Evolutionary conservation across 2,113 vertebrate species (phyloP).

Genomic region (Engystomops pustulosus): DNA sequence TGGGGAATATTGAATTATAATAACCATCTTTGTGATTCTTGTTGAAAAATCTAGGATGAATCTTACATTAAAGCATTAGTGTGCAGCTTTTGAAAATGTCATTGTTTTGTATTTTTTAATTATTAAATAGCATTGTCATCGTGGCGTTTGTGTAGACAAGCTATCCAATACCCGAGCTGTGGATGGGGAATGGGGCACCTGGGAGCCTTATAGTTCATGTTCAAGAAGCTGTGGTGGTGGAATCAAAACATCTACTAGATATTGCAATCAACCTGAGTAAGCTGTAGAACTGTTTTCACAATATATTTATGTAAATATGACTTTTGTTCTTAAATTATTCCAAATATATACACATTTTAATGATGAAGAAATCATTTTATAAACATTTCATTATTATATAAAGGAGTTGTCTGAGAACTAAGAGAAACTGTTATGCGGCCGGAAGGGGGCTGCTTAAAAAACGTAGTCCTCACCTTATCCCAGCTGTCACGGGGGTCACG

Average conservation of each 20-base stretch:
- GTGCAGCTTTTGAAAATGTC: background rate
- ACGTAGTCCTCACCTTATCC: too few relatives aligned
- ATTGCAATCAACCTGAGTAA: conserved; percentile 94
- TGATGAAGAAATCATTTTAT: too few relatives aligned
- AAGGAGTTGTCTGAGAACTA: too few relatives aligned
- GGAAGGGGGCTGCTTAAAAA: too few relatives aligned
- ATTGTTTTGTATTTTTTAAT: conserved; percentile 21
- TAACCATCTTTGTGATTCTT: too few relatives aligned
- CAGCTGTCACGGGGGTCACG: too few relatives aligned
- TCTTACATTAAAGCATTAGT: too few relatives aligned
- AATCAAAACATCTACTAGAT: conserved; percentile 84
- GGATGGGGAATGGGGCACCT: conserved; percentile 92
- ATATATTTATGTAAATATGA: background rate
- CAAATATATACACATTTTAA: too few relatives aligned
- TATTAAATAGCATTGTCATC: conserved; percentile 84
- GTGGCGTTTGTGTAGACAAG: conserved; percentile 90
- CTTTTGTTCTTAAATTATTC: background rate
- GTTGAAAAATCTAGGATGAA: too few relatives aligned
- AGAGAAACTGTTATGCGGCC: too few relatives aligned
- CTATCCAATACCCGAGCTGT: conserved; percentile 85
- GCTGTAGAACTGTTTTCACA: conserved; percentile 62
- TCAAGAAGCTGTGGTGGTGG: conserved; percentile 95
- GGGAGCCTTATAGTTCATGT: conserved; percentile 90
- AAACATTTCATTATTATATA: too few relatives aligned
- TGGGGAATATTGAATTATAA: too few relatives aligned